These are phyloP conservation scores for Rhabdomys pumilio DNA, from an alignment of 2,797 vertebrate genomes.

Conservation along the genomic window DNA sequence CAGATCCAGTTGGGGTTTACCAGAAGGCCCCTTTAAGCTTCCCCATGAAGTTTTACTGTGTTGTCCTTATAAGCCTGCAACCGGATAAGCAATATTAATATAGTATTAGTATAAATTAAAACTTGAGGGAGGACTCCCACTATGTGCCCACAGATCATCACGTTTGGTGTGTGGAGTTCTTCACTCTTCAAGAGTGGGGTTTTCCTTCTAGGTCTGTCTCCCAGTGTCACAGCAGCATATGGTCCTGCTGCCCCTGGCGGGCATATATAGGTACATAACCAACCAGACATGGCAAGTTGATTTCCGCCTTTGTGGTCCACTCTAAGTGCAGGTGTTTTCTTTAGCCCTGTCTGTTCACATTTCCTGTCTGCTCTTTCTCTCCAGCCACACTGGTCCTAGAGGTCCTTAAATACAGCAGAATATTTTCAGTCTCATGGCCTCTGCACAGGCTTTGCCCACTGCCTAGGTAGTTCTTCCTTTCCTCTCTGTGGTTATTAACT, in stretches of 20 bases:
- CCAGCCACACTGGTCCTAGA: not conserved
- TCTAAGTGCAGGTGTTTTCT: not conserved
- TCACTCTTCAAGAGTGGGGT: not conserved
- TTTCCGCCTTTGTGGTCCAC: not conserved
- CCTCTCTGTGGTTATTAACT: not conserved
- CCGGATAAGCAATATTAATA: not conserved
- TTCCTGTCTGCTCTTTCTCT: not conserved
- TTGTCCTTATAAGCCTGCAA: not conserved
- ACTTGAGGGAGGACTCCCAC: not conserved
- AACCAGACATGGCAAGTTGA: not conserved
- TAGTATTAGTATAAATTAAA: not conserved
- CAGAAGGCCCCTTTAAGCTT: not conserved
- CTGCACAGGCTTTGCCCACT: not conserved
- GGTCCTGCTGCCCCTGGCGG: not conserved
- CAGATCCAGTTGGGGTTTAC: not conserved
- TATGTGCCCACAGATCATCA: not conserved
- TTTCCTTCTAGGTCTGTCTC: not conserved
- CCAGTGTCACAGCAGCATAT: not conserved
- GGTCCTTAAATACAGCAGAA: not conserved
- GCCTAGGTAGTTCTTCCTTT: constrained; percentile 15
- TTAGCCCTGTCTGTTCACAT: not conserved
- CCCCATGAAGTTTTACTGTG: not conserved
- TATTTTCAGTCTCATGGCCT: not conserved
- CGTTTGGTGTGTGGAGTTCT: not conserved
- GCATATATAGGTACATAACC: not conserved